Percentiles rank a stretch among this genome's conserved stretches.
phyloP scores from a whole-genome alignment of 2,113 vertebrate species.

The Geococcyx californianus region DNA sequence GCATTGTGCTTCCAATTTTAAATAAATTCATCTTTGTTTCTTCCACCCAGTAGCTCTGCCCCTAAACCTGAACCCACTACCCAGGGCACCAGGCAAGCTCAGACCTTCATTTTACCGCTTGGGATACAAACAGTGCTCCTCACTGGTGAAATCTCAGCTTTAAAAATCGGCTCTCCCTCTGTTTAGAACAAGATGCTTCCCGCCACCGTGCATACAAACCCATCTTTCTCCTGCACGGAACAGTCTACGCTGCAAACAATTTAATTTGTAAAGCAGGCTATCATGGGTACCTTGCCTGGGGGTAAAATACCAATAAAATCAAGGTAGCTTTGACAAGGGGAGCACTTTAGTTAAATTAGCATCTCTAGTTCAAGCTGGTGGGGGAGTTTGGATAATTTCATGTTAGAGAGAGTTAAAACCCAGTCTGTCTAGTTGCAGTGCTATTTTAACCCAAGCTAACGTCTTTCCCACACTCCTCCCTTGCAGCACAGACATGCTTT shows the following conservation, averaged over 20 bases:
- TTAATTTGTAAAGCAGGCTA: not conserved
- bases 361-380: not conserved
- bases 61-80: not conserved
- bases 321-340: not conserved
- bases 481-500: not conserved
- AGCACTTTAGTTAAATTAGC: not conserved
- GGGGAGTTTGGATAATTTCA: conserved; percentile 26
- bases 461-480: conserved; percentile 59
- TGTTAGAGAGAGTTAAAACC: not conserved
- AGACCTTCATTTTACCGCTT: not conserved
- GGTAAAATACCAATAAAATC: not conserved
- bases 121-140: not conserved
- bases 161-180: not conserved
- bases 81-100: fast-evolving
- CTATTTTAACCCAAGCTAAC: conserved; percentile 41
- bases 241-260: not conserved
- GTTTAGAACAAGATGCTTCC: not conserved
- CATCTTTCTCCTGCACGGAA: not conserved
- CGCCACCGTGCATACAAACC: fast-evolving
- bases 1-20: fast-evolving
- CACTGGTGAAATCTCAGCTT: not conserved
- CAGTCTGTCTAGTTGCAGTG: not conserved
- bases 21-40: not conserved
- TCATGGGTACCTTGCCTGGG: fast-evolving
- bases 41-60: not conserved